Evolutionary conservation across 2,888 invertebrate genomes (phyloP), one percentile per base, ranked within the genome.

Genomic region (Parnassius smintheus): DNA sequence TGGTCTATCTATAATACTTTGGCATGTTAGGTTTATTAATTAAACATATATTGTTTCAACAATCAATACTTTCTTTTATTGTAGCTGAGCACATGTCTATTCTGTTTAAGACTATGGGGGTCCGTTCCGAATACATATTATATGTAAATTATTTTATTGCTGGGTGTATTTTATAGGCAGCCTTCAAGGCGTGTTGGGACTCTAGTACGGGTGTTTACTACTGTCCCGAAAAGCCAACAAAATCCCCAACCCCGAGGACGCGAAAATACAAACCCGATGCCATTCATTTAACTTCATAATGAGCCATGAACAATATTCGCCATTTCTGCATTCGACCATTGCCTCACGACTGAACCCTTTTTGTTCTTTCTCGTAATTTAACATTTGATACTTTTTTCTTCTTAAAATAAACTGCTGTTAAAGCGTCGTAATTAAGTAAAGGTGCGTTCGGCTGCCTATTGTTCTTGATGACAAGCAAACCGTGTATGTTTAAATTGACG

Each of bases 221-320:
- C 18, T n/a, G 55, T 49, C 25, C 50, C 55, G 44, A 48, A 55
- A 61, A 55, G 44, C 22, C 22, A 55, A 50, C 46, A 45, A n/a
- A 35, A 50, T 53, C 35, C 42, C 58, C 25, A 45, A 51, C 55
- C 46, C 55, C 25, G n/a, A 42, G 46, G 48, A 58, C 62, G 42
- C 13, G 63, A 52, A 66, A 68, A 67, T 52, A 80, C 77, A 82
- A 83, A 83, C 81, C 76, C 75, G 74, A 76, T 76, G 70, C 82
- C 83, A 82, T 85, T 85, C 82, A 85, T 86, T 87, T 83, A 82
- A 82, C 77, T 81, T 77, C 80, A 82, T 88, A 90, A 90, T 88
- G 85, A 87, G 84, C 85, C 88, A 84, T 88, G 86, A 89, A 88
- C 85, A 86, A 85, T 84, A 80, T 80, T 82, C 82, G 78, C 79